Base-by-base conservation (phyloP, 2,797 vertebrate species). In the Rhinatrema bivittatum region DNA sequence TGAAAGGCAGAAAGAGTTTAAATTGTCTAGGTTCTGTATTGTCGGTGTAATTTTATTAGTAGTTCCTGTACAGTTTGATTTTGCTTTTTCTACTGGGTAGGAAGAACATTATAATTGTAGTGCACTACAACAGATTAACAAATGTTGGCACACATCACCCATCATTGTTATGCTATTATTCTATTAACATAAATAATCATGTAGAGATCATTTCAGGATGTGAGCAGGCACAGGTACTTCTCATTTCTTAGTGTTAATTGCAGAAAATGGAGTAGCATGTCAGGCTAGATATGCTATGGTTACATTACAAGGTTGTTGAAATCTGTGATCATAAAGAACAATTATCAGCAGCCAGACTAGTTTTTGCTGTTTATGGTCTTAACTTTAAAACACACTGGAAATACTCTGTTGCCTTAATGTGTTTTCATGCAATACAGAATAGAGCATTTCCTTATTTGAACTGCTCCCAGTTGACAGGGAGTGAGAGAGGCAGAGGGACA, bases 101-200 rank as follows among this genome's bases (percentile, higher is more conserved):
- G 42, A 65, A 57, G 52, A 46, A 43, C 56, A 57, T 36, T 46
- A 44, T 55, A 53, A 68, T 58, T 60, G 50, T 53, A 60, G 68
- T 45, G 45, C 53, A 41, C 44, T 62, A 55, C 31, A 42, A 44
- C 56, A 48, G 30, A 56, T 58, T 64, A 60, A 49, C 50, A 58
- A 68, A 60, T 55, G 57, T 65, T 64, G 54, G 56, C 63, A 58
- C 53, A 62, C 55, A 62, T 58, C 68, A 63, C 53, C 38, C 36
- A 30, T 62, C 65, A 72, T 58, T 65, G 61, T 71, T 60, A 61
- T 57, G 55, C 50, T 66, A 58, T 67, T 62, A 58, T 62, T 31
- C 42, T 49, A 68, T 68, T 70, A 65, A 55, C 68, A 70, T 63
- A 70, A 70, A 70, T 65, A 60, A 60, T 61, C 58, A 58, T 47